A percentile compares a stretch with the other conserved stretches of the same genome.
Evolutionary conservation across 2,113 vertebrate species (phyloP).

Genomic region (Coryphaenoides rupestris): DNA sequence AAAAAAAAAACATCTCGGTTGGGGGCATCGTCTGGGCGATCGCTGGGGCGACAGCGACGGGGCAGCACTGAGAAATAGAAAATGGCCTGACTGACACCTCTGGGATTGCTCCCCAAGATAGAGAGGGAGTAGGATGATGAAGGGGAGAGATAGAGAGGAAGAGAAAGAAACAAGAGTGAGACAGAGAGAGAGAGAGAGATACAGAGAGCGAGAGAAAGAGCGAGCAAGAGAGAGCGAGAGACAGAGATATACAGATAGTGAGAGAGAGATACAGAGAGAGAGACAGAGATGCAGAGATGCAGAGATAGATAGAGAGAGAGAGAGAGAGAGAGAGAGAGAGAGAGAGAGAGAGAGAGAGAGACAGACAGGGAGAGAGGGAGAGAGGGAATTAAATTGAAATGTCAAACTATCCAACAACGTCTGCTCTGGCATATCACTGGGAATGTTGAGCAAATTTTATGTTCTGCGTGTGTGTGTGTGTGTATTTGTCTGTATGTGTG

Average conservation of each 20-base stretch:
- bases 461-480: conserved; percentile 24
- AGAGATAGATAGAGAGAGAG: conserved; percentile 14
- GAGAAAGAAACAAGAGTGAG: conserved; percentile 6
- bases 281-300: too few relatives aligned
- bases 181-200: conserved; percentile 12
- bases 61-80: conserved; percentile 44
- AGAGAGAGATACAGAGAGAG: conserved; percentile 5
- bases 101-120: conserved; percentile 57
- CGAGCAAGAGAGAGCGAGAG: conserved; percentile 16
- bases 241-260: conserved; percentile 19
- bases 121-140: conserved; percentile 34
- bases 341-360: conserved; percentile 9
- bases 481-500: conserved; percentile 2
- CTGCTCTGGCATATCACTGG: conserved; percentile 42
- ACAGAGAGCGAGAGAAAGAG: conserved; percentile 18
- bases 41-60: conserved; percentile 28
- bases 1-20: conserved; percentile 60
- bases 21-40: conserved; percentile 54
- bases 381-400: conserved; percentile 62
- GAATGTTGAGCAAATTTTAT: conserved; percentile 51
- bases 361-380: conserved; percentile 14
- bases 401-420: conserved; percentile 64
- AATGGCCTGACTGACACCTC: conserved; percentile 60
- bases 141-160: conserved; percentile 18
- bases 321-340: conserved; percentile 14